Percentiles rank a stretch among this genome's conserved stretches.
Evolutionary conservation across 23 tunicate genomes (phyloP).

Genomic region (Trididemnum clinides): DNA sequence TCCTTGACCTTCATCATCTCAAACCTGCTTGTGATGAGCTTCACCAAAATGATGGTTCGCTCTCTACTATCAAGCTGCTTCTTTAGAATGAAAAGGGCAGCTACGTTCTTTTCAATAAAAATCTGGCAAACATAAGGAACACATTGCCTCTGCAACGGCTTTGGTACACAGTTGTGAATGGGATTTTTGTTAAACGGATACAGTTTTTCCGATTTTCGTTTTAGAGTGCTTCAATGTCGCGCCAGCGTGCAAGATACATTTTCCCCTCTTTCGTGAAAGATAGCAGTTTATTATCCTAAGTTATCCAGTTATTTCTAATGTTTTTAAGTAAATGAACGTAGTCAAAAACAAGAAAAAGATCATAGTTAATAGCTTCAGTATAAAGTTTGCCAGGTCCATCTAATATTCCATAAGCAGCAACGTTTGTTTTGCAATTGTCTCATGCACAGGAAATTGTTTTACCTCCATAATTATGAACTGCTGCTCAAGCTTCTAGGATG

Average conservation of each 20-base stretch:
- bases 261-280: too few relatives aligned
- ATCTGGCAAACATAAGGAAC: constrained; percentile 12
- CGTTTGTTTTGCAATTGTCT: too few relatives aligned
- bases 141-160: constrained; percentile 8
- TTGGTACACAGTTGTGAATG: constrained; percentile 5
- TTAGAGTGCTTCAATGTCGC: constrained; percentile 6
- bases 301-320: not conserved
- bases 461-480: too few relatives aligned
- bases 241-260: too few relatives aligned
- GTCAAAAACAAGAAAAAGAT: too few relatives aligned
- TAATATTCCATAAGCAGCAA: too few relatives aligned
- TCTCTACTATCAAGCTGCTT: not conserved
- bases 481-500: too few relatives aligned
- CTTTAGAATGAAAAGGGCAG: not conserved
- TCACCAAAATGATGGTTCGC: constrained; percentile 6
- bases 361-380: too few relatives aligned
- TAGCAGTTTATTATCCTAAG: too few relatives aligned
- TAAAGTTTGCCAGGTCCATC: too few relatives aligned
- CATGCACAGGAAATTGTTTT: too few relatives aligned
- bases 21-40: not conserved
- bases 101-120: not conserved
- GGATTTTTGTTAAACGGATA: not conserved
- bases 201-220: not conserved
- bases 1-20: not conserved
- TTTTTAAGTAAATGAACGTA: too few relatives aligned